A percentile compares a stretch with the other conserved stretches of the same genome.
phyloP scores from a whole-genome alignment of 2,797 vertebrate genomes.

The Brachymystax lenok region DNA sequence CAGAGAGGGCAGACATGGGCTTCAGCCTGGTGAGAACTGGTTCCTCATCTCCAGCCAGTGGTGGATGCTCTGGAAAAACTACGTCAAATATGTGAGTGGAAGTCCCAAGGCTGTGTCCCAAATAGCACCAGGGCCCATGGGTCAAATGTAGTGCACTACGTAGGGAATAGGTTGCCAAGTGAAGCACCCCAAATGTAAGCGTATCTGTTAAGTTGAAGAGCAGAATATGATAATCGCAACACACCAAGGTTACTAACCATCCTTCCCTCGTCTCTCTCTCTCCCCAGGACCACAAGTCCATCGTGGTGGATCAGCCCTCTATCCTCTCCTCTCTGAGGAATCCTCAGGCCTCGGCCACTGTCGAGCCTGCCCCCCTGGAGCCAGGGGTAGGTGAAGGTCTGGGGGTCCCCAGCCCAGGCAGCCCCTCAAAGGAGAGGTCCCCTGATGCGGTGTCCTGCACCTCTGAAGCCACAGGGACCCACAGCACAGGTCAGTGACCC shows the following conservation, averaged over 20 bases:
- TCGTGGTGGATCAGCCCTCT: conserved; percentile 91
- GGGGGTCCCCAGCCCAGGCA: conserved; percentile 75
- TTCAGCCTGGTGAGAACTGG: conserved; percentile 93
- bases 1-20: conserved; percentile 94
- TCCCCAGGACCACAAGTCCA: conserved; percentile 86
- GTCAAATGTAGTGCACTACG: too few relatives aligned
- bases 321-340: conserved; percentile 80
- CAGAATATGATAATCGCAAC: too few relatives aligned
- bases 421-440: conserved; percentile 86
- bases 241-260: not conserved
- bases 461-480: conserved; percentile 90
- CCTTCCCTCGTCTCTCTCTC: conserved; percentile 2
- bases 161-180: too few relatives aligned
- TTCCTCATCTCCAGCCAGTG: conserved; percentile 97
- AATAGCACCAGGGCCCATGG: too few relatives aligned
- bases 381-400: conserved; percentile 59
- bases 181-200: too few relatives aligned
- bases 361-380: conserved; percentile 73
- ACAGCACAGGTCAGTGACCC: conserved; percentile 77
- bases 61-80: conserved; percentile 99
- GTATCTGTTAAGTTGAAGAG: too few relatives aligned
- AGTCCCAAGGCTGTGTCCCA: not conserved
- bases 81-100: conserved; percentile 96
- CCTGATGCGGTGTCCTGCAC: conserved; percentile 91
- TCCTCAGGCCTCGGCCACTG: conserved; percentile 68